phyloP scores from a whole-genome alignment of 2,113 vertebrate genomes.

The Pogonocichla stellata region DNA sequence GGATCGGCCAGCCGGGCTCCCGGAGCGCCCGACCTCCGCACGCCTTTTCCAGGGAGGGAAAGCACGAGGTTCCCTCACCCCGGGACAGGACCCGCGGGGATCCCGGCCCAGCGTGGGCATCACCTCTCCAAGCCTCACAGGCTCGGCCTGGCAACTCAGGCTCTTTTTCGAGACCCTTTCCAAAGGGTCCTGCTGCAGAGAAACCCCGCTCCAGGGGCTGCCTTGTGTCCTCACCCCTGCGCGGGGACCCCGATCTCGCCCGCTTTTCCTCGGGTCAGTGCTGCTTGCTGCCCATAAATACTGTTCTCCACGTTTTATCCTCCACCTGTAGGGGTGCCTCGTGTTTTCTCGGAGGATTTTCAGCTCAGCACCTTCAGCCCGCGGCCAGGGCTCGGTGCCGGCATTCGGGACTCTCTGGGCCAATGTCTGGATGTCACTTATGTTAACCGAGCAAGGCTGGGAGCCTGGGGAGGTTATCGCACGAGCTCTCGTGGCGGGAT shows the following conservation, averaged over 20 bases:
- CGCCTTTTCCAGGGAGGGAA: background rate
- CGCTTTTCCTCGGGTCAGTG: background rate
- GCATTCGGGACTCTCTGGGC: background rate
- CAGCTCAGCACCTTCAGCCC: background rate
- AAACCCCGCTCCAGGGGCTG: background rate
- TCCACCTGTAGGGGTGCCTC: background rate
- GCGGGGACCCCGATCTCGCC: fast-evolving
- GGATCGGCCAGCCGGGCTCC: background rate
- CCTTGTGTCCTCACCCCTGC: fast-evolving
- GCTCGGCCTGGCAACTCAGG: background rate
- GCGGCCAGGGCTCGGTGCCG: background rate
- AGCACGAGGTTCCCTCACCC: fast-evolving
- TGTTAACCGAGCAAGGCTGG: background rate
- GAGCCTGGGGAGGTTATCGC: background rate
- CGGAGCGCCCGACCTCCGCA: fast-evolving
- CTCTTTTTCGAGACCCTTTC: background rate
- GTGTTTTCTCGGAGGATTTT: background rate
- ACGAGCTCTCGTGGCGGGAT: fast-evolving
- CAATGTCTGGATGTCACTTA: fast-evolving
- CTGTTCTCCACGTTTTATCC: background rate
- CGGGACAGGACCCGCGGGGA: background rate
- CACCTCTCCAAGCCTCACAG: background rate
- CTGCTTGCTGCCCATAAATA: background rate
- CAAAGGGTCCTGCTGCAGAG: background rate
- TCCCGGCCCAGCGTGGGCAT: background rate